A percentile compares a stretch with the other conserved stretches of the same genome.
phyloP scores from a whole-genome alignment of 2,797 vertebrate genomes.

The Gymnodraco acuticeps region DNA sequence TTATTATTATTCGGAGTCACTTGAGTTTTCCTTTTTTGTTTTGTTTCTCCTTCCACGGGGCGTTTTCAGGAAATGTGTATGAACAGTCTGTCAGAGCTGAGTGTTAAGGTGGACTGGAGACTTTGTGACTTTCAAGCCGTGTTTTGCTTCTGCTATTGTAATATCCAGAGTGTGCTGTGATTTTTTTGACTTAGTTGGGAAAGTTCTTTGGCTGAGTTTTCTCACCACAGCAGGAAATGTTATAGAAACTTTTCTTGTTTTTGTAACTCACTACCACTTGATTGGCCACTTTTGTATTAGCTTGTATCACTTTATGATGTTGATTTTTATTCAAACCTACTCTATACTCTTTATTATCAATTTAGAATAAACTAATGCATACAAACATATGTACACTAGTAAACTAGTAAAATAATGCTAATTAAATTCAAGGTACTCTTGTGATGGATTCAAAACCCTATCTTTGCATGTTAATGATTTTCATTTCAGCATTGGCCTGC shows the following conservation, averaged over 20 bases:
- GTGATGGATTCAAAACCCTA: not conserved
- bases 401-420: not conserved
- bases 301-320: not conserved
- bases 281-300: not conserved
- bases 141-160: conserved; percentile 4
- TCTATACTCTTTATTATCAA: not conserved
- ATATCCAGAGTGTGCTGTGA: not conserved
- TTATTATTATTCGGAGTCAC: conserved; percentile 41
- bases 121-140: not conserved
- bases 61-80: conserved; percentile 82
- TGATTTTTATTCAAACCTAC: too few species aligned
- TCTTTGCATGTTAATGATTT: not conserved
- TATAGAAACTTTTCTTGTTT: not conserved
- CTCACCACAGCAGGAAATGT: not conserved
- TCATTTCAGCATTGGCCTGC: not conserved
- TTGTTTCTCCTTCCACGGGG: conserved; percentile 49
- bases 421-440: not conserved
- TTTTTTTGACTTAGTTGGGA: conserved; percentile 2
- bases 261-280: not conserved
- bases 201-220: not conserved
- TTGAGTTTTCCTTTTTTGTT: conserved; percentile 23
- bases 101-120: conserved; percentile 80
- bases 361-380: not conserved
- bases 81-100: conserved; percentile 32
- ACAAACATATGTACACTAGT: not conserved